A percentile compares a stretch with the other conserved stretches of the same genome.
Conservation (phyloP, 2,113 vertebrate species). For the Pelecanus crispus region DNA sequence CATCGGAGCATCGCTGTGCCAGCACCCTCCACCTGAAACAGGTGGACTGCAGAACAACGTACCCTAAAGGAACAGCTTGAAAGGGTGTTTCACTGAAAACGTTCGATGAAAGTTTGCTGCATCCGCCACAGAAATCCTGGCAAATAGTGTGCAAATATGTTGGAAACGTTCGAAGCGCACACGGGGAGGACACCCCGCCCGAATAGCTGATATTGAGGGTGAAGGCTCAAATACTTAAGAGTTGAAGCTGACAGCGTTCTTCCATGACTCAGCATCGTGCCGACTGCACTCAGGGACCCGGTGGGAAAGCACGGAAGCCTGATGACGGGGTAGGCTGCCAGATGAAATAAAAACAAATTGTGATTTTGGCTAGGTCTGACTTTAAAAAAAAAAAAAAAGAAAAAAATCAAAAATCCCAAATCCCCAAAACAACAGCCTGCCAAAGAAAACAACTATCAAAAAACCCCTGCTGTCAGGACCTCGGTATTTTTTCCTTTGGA, state of each 20-base stretch:
- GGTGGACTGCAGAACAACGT: not conserved
- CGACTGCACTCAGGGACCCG: not conserved
- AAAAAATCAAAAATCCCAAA: not conserved
- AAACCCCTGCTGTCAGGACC: not conserved
- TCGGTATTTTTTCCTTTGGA: not conserved
- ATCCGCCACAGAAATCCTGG: not conserved
- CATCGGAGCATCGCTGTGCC: fast-evolving
- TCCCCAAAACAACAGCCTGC: not conserved
- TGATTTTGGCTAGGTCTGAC: not conserved
- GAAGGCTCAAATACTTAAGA: not conserved
- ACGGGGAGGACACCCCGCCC: not conserved
- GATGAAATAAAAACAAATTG: not conserved
- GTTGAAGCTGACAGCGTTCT: not conserved
- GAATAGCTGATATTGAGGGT: not conserved
- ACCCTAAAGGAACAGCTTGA: not conserved
- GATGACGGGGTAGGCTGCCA: not conserved
- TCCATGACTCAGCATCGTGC: not conserved
- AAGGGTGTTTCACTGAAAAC: not conserved
- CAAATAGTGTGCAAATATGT: fast-evolving
- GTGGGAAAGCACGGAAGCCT: not conserved
- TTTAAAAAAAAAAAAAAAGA: not conserved
- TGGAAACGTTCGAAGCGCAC: not conserved
- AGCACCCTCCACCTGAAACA: not conserved
- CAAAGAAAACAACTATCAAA: not conserved
- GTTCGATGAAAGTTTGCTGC: not conserved